Conservation (phyloP, 2,888 invertebrate species). For the Synergus japonicus region DNA sequence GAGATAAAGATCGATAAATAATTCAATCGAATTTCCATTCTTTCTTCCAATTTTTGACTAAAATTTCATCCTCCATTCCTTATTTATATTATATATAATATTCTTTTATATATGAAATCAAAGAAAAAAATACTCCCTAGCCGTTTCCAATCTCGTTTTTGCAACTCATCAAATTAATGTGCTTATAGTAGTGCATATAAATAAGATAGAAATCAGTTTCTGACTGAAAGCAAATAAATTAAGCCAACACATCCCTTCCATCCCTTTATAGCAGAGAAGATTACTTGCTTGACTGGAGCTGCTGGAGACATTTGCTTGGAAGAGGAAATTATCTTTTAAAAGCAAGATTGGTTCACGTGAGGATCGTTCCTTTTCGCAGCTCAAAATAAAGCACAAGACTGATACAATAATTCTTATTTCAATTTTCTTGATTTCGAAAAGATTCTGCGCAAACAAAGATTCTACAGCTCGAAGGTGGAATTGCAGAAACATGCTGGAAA, state of each 20-base stretch:
- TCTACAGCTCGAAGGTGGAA: not conserved
- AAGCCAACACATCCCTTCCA: constrained; percentile 6
- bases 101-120: not conserved
- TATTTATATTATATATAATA: not conserved
- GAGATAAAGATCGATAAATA: constrained; percentile 67
- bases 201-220: constrained; percentile 22
- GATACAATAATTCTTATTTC: constrained; percentile 18
- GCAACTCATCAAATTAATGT: constrained; percentile 25
- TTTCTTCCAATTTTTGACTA: constrained; percentile 6
- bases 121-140: not conserved
- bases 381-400: constrained; percentile 26
- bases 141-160: not conserved
- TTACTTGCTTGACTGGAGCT: not conserved
- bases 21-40: constrained; percentile 63
- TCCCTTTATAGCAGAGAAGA: not conserved
- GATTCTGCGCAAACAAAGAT: constrained; percentile 6
- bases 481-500: not conserved
- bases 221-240: constrained; percentile 13
- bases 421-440: constrained; percentile 18
- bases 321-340: constrained; percentile 18
- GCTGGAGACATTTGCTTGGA: not conserved
- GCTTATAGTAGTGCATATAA: not conserved
- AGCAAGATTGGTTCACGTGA: constrained; percentile 18
- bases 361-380: not conserved
- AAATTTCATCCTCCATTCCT: not conserved